Conservation (phyloP, 2,113 vertebrate genomes). For the Eptatretus burgeri region DNA sequence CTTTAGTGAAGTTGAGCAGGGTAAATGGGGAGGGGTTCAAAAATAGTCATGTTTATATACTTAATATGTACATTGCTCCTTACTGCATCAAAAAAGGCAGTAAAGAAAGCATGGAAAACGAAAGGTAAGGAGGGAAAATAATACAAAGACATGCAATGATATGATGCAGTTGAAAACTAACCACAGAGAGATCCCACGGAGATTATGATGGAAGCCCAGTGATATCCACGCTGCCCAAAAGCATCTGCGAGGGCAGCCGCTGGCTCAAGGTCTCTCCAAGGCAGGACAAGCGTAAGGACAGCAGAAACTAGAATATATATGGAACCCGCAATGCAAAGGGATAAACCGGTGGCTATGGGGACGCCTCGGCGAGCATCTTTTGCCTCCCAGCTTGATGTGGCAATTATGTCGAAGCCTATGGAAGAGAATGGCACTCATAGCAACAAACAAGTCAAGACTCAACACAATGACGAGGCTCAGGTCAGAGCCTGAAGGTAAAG, state of each 20-base stretch:
- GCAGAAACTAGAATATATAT: constrained; percentile 59
- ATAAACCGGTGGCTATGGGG: constrained; percentile 48
- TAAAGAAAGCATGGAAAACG: not conserved
- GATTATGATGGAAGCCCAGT: constrained; percentile 68
- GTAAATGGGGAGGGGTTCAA: too few species aligned
- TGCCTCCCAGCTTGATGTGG: constrained; percentile 65
- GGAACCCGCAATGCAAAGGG: constrained; percentile 31
- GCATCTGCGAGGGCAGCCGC: constrained; percentile 61
- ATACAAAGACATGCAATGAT: not conserved
- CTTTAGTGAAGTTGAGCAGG: too few species aligned
- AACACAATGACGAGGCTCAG: too few species aligned
- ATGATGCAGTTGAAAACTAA: constrained; percentile 20
- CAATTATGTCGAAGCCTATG: constrained; percentile 60
- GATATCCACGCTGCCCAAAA: constrained; percentile 57
- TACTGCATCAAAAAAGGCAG: not conserved
- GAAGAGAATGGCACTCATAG: too few species aligned
- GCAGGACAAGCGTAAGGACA: constrained; percentile 66
- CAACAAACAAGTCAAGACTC: too few species aligned
- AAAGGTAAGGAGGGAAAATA: not conserved
- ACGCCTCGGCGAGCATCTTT: constrained; percentile 44
- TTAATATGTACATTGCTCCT: not conserved
- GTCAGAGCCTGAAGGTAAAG: too few species aligned
- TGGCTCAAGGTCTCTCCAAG: constrained; percentile 54
- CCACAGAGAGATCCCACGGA: constrained; percentile 67
- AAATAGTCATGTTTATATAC: too few species aligned